phyloP scores from a whole-genome alignment of 1,140 invertebrate species.

The Zaprionus kolodkinae region DNA sequence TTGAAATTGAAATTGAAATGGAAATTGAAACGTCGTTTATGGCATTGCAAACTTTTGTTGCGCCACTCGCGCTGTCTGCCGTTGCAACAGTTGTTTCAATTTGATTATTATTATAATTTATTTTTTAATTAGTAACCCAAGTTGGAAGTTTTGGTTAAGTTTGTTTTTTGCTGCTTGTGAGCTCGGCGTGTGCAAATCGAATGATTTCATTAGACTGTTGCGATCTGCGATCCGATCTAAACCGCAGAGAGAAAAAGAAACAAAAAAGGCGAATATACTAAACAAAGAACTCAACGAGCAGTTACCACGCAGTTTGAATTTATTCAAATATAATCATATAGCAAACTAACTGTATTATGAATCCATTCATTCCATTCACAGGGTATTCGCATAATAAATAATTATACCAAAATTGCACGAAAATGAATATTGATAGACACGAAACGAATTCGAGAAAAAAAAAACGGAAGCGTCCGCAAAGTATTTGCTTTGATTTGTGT shows the following conservation, averaged over 20 bases:
- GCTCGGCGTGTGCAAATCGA: constrained; percentile 39
- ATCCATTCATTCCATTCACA: not conserved
- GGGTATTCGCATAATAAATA: not conserved
- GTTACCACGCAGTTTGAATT: not conserved
- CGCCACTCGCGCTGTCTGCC: constrained; percentile 13
- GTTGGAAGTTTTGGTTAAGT: not conserved
- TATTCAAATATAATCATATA: not conserved
- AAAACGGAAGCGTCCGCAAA: constrained; percentile 67
- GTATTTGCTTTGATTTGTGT: constrained; percentile 50
- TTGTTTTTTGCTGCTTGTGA: constrained; percentile 4
- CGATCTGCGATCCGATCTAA: constrained; percentile 27
- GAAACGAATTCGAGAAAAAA: constrained; percentile 58
- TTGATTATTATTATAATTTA: constrained; percentile 52
- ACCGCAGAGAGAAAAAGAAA: constrained; percentile 29
- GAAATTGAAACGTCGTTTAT: constrained; percentile 6
- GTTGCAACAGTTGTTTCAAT: constrained; percentile 29
- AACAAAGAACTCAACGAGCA: not conserved
- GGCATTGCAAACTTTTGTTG: constrained; percentile 9
- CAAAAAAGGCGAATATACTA: constrained; percentile 5
- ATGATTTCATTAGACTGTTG: constrained; percentile 57
- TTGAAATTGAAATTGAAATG: too few species aligned
- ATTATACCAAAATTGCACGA: not conserved
- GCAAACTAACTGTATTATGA: not conserved
- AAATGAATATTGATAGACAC: constrained; percentile 43
- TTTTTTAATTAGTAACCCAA: constrained; percentile 55